Evolutionary conservation across 2,113 vertebrate species (phyloP), one percentile per base, ranked within the genome.

Genomic region (Galbula dea): DNA sequence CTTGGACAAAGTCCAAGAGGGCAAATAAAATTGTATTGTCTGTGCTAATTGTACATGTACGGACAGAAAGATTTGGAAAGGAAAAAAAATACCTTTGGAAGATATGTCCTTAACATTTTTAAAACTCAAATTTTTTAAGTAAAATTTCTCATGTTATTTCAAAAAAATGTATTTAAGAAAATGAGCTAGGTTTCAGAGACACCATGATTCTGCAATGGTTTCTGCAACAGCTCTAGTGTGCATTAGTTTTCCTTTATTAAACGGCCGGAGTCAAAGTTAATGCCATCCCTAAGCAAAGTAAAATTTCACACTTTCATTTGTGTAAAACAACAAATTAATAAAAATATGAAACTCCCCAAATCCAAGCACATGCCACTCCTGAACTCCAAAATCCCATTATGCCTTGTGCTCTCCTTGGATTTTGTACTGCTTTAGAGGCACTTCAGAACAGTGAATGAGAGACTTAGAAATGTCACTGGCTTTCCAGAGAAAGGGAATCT

Each of bases 301-400:
- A 94, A 95, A 74, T 65, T 95, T 23, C 36, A 57, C 39, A 94
- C 72, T 75, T 80, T 62, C 45, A 39, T 22, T 74, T 93, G 46
- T 83, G 63, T 27, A 88, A 58, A 95, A 94, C 48, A 58, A 14
- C 91, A 83, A 83, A 85, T 83, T 95, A 90, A 94, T 88, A 71
- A 83, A 95, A 96, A 84, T 83, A 65, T 0, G 0, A 86, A 43
- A 67, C 17, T 84, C 23, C 13, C 3, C 15, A 24, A 7, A 87
- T 29, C 49, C 0, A 3, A 77, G 51, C 37, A 79, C 12, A 82
- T 68, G n/a, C 15, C 29, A 58, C 49, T 92, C 81, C 55, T 51
- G 23, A 63, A 43, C 57, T 63, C 46, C 18, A 51, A 48, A 75
- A 41, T 24, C 54, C 72, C 15, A 3, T 58, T 77, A 41, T 1